These are phyloP conservation scores for Osmerus eperlanus DNA, from an alignment of 2,113 vertebrate genomes.

Conservation along the genomic window DNA sequence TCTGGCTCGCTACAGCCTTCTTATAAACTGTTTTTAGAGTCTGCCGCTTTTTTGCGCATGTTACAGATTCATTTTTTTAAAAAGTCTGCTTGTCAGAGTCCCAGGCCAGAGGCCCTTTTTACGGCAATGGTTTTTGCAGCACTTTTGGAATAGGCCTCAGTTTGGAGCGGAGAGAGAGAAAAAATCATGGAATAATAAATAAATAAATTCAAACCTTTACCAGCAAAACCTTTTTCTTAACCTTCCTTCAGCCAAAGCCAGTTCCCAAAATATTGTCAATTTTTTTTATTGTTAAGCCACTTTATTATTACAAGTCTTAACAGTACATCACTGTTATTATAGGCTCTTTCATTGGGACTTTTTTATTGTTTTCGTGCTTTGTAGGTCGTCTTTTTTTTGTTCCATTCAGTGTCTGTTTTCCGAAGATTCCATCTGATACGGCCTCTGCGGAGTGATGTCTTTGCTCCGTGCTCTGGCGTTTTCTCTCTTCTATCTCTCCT, in stretches of 20 bases:
- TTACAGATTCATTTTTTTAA: constrained; percentile 33
- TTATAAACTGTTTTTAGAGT: constrained; percentile 29
- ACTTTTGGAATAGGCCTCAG: constrained; percentile 20
- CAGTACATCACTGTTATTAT: constrained; percentile 10
- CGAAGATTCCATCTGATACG: constrained; percentile 2
- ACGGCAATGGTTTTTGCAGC: constrained; percentile 28
- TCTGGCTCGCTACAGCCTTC: constrained; percentile 1
- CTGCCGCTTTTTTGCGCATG: constrained; percentile 12
- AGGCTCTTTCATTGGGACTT: background rate
- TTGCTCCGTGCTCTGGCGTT: background rate
- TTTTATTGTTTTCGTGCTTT: constrained; percentile 1
- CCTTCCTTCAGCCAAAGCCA: background rate
- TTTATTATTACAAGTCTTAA: constrained; percentile 13
- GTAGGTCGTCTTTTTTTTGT: background rate
- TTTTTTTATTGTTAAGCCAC: constrained; percentile 6
- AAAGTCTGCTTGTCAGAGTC: constrained; percentile 23
- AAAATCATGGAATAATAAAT: too few relatives aligned
- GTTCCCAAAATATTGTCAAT: background rate
- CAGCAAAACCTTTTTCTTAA: background rate
- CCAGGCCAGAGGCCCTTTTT: constrained; percentile 21
- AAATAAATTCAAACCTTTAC: constrained; percentile 7
- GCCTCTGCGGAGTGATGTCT: background rate
- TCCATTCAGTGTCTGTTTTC: background rate
- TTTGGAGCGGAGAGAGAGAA: background rate
- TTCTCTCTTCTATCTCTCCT: background rate